Percentiles rank a stretch among this genome's conserved stretches.
phyloP scores from a whole-genome alignment of 2,888 invertebrate genomes.

The Aethes cnicana region DNA sequence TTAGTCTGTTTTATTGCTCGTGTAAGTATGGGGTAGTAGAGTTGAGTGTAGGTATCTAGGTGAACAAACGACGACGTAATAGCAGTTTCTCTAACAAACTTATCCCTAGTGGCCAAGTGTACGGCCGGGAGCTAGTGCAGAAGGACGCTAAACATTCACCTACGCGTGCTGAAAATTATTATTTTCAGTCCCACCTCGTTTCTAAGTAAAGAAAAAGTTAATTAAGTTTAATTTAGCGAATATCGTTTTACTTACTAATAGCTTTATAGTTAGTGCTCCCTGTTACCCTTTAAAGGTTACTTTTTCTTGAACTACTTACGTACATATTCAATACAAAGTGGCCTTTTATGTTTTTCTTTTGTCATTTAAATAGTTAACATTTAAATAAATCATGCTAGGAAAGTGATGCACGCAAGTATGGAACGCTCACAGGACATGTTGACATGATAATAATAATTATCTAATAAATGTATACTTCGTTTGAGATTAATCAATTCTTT shows the following conservation, averaged over 20 bases:
- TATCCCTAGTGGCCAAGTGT: conserved; percentile 35
- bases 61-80: conserved; percentile 32
- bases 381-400: no score
- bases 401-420: no score
- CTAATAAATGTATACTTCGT: no score
- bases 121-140: conserved; percentile 5
- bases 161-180: conserved; percentile 13
- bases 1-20: neutral
- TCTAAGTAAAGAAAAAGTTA: conserved; percentile 1
- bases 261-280: no score
- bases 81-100: conserved; percentile 39
- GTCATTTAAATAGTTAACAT: no score
- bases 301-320: no score
- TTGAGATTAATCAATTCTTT: no score
- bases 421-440: no score
- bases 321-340: no score
- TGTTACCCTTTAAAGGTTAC: no score
- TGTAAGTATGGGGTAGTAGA: neutral
- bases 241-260: neutral
- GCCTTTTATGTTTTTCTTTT: no score
- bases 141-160: conserved; percentile 12
- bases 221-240: neutral
- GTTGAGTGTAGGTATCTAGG: conserved; percentile 9
- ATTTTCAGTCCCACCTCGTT: conserved; percentile 11
- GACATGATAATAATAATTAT: no score